Conservation (phyloP, 2,113 vertebrate genomes). For the Donacobius atricapilla region DNA sequence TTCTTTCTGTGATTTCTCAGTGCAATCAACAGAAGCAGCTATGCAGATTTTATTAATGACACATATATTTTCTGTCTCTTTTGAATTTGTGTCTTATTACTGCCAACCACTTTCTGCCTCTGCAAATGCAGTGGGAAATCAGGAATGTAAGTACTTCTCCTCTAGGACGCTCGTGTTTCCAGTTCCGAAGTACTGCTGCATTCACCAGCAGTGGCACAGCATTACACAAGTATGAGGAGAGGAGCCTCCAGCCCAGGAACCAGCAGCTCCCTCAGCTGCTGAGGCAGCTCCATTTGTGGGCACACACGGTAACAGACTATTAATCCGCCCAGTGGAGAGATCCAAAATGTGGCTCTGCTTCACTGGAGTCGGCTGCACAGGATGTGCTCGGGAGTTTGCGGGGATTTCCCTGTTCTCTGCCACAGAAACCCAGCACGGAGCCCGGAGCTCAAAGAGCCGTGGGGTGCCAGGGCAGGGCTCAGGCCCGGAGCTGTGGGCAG, state of each 20-base stretch:
- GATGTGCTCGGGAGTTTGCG: background rate
- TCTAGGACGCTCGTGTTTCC: background rate
- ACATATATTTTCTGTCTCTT: background rate
- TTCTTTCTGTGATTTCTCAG: background rate
- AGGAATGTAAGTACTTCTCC: background rate
- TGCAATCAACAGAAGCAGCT: background rate
- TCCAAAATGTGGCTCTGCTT: fast-evolving
- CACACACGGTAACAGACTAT: background rate
- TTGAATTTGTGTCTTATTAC: background rate
- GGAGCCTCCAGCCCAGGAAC: background rate
- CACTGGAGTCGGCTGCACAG: background rate
- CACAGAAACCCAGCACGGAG: background rate
- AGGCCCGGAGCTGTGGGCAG: no score
- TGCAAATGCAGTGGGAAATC: background rate
- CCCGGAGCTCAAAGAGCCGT: fast-evolving
- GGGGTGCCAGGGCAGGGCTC: fast-evolving
- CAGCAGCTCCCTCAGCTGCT: background rate
- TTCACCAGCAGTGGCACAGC: background rate
- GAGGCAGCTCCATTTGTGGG: background rate
- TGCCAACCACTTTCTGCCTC: background rate
- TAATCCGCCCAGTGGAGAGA: background rate
- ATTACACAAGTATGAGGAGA: background rate
- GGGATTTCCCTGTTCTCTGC: background rate
- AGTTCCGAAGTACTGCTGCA: background rate
- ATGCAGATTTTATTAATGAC: background rate